phyloP scores from a whole-genome alignment of 2,888 invertebrate genomes.

The Monoplex corrugatus region DNA sequence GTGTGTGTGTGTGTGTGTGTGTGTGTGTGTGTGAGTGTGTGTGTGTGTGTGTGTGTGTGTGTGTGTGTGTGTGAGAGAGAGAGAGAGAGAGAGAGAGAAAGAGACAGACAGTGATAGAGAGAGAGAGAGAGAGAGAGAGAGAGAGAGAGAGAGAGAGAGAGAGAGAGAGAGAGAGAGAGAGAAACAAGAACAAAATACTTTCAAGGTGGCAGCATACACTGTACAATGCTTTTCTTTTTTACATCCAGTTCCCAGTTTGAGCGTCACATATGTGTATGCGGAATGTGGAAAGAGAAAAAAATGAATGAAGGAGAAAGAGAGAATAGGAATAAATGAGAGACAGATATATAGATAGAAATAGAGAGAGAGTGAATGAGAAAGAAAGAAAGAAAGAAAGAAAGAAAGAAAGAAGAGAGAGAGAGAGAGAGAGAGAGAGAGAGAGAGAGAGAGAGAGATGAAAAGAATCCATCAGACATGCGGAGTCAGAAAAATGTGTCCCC shows the following conservation, averaged over 20 bases:
- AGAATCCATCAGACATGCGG: too few relatives aligned
- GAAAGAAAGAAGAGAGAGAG: neutral
- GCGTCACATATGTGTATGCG: too few relatives aligned
- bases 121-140: neutral
- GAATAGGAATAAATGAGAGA: neutral
- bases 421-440: neutral
- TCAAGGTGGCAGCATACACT: neutral
- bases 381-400: neutral
- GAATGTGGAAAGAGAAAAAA: too few relatives aligned
- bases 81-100: constrained; percentile 1
- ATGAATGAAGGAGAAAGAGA: neutral
- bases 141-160: neutral
- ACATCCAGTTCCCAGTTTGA: too few relatives aligned
- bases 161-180: neutral
- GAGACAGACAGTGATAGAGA: neutral
- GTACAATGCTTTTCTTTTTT: neutral
- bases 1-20: too few relatives aligned
- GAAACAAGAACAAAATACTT: neutral
- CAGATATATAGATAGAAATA: neutral
- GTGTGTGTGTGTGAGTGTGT: neutral
- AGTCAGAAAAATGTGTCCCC: too few relatives aligned
- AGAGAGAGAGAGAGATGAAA: neutral
- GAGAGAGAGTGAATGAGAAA: neutral
- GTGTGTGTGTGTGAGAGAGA: neutral
- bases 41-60: neutral